Conservation (phyloP, 2,888 invertebrate species). For the Drosophila mettleri region DNA sequence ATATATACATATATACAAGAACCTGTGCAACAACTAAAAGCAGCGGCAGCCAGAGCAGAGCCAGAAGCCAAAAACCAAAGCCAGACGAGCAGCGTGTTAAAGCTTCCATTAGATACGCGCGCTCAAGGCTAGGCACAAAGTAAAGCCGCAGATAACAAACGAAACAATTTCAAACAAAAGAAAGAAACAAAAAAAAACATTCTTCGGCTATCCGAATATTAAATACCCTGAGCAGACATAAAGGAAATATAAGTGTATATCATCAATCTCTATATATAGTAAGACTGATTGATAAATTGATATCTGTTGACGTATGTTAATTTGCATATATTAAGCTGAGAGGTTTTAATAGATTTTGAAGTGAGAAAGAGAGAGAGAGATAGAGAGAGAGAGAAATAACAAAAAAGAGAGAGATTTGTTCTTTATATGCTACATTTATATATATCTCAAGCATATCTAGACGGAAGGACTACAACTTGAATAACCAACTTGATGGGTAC, state of each 20-base stretch:
- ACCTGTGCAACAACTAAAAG: conserved; percentile 8
- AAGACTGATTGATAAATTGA: background rate
- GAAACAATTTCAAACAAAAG: conserved; percentile 35
- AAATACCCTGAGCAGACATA: background rate
- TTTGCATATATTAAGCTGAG: no score
- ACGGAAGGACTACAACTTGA: background rate
- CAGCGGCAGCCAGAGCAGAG: conserved; percentile 21
- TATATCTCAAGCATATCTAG: background rate
- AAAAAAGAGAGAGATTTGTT: no score
- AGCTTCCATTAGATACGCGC: conserved; percentile 75
- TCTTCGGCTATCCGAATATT: conserved; percentile 2
- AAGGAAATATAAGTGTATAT: no score
- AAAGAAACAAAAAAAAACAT: background rate
- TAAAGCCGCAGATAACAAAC: conserved; percentile 65
- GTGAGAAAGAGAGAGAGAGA: no score
- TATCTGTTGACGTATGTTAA: background rate
- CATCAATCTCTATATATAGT: no score
- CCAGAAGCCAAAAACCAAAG: conserved; percentile 38
- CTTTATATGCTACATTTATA: no score
- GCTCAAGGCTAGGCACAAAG: conserved; percentile 63
- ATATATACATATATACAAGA: conserved; percentile 20
- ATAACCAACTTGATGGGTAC: background rate
- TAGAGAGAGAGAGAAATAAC: no score
- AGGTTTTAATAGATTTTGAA: background rate
- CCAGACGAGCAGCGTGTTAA: conserved; percentile 57